Percentiles rank a stretch among this genome's conserved stretches.
phyloP scores from a whole-genome alignment of 2,888 invertebrate species.

The Pyrgus malvae region DNA sequence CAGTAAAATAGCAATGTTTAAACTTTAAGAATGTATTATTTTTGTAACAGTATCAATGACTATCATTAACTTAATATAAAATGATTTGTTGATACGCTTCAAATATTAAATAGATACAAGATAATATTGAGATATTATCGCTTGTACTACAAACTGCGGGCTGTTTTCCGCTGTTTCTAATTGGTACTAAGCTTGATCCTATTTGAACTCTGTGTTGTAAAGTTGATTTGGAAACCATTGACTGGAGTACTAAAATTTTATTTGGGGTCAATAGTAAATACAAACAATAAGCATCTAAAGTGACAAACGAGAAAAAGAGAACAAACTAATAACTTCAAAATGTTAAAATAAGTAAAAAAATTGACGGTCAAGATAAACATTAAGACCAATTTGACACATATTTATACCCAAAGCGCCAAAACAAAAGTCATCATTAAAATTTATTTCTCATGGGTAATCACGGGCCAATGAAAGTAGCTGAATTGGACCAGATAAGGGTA shows the following conservation, averaged over 20 bases:
- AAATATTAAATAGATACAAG: slow-evolving; percentile 21
- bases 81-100: slow-evolving; percentile 22
- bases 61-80: slow-evolving; percentile 13
- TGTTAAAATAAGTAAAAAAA: too few species aligned
- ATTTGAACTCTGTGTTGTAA: slow-evolving; percentile 19
- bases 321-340: too few species aligned
- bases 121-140: slow-evolving; percentile 28
- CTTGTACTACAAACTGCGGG: slow-evolving; percentile 23
- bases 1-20: too few species aligned
- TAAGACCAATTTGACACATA: too few species aligned
- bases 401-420: too few species aligned
- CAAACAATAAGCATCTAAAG: not conserved
- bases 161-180: slow-evolving; percentile 17
- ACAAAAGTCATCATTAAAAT: too few species aligned
- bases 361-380: too few species aligned
- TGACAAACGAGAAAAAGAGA: not conserved
- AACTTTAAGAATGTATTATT: too few species aligned
- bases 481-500: too few species aligned
- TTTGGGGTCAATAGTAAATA: not conserved
- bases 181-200: slow-evolving; percentile 21
- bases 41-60: too few species aligned
- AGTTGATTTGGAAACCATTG: slow-evolving; percentile 6
- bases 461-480: too few species aligned
- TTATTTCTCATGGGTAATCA: too few species aligned
- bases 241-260: not conserved